Percentiles rank a stretch among this genome's conserved stretches.
Evolutionary conservation across 1,140 invertebrate species (phyloP).

Genomic region (Leptinotarsa defecta): DNA sequence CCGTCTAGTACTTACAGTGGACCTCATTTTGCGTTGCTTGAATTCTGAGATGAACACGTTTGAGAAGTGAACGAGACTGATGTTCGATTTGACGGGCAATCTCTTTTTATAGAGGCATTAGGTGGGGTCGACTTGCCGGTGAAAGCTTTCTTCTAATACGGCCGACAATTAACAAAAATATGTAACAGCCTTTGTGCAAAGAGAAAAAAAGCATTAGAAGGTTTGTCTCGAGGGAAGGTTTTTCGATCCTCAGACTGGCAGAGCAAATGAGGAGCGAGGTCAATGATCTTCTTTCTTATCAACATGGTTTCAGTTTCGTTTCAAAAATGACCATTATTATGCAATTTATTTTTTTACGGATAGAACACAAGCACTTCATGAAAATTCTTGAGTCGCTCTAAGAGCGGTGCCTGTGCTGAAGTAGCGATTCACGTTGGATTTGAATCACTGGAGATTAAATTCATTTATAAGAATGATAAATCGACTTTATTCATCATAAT

Average conservation of each 20-base stretch:
- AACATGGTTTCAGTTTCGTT: too few relatives aligned
- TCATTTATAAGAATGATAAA: too few relatives aligned
- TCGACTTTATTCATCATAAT: too few relatives aligned
- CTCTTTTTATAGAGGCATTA: conserved; percentile 46
- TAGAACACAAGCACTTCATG: too few relatives aligned
- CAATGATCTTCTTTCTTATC: neutral
- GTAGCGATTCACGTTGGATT: too few relatives aligned
- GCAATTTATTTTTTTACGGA: too few relatives aligned
- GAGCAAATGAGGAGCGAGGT: neutral
- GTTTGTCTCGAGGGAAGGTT: neutral
- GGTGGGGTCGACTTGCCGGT: conserved; percentile 40
- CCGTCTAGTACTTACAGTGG: conserved; percentile 40
- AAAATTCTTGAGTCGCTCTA: too few relatives aligned
- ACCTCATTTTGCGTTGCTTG: conserved; percentile 42
- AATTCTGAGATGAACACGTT: conserved; percentile 29
- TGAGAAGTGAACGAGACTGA: conserved; percentile 45
- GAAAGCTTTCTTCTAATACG: conserved; percentile 42
- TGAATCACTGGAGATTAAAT: too few relatives aligned
- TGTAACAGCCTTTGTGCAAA: neutral
- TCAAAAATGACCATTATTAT: too few relatives aligned
- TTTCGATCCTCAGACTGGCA: neutral
- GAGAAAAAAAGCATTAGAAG: conserved; percentile 6
- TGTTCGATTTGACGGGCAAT: conserved; percentile 37
- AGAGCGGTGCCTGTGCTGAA: too few relatives aligned
- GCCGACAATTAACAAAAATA: conserved; percentile 14